These are phyloP conservation scores for Esox lucius DNA, from an alignment of 2,797 vertebrate genomes.

Conservation along the genomic window DNA sequence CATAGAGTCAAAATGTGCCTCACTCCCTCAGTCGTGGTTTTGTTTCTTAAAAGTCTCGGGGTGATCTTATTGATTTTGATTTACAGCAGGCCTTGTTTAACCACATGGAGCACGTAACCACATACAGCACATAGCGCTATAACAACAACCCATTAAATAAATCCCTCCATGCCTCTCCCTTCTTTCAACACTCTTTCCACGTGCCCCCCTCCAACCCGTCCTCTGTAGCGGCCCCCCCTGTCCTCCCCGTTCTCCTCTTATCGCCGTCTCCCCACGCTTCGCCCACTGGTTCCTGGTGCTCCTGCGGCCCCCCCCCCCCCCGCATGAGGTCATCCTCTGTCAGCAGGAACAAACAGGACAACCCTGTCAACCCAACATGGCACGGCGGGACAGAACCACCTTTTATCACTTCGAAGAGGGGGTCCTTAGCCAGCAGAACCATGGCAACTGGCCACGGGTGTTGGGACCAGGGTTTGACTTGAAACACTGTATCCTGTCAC, in stretches of 20 bases:
- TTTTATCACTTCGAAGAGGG: not conserved
- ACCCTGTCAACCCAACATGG: not conserved
- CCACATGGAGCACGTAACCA: too few relatives aligned
- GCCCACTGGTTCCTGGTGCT: constrained; percentile 1
- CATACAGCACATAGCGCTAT: not conserved
- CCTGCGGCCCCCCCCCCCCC: not conserved
- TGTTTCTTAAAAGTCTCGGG: not conserved
- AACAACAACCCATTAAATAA: not conserved
- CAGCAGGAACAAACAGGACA: not conserved
- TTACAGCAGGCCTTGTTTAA: too few relatives aligned
- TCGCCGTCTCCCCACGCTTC: too few relatives aligned
- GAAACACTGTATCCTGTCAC: not conserved
- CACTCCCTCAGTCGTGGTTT: not conserved
- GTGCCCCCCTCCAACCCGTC: not conserved
- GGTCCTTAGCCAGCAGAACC: not conserved
- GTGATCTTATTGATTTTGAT: not conserved
- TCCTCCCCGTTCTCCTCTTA: not conserved
- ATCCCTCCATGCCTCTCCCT: not conserved
- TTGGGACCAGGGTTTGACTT: not conserved
- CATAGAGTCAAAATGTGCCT: not conserved
- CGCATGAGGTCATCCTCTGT: not conserved
- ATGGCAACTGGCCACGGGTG: not conserved
- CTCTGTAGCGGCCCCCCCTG: not conserved
- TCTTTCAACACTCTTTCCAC: not conserved
- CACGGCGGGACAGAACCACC: not conserved